phyloP scores from a whole-genome alignment of 2,113 vertebrate genomes.

The Eira barbara region DNA sequence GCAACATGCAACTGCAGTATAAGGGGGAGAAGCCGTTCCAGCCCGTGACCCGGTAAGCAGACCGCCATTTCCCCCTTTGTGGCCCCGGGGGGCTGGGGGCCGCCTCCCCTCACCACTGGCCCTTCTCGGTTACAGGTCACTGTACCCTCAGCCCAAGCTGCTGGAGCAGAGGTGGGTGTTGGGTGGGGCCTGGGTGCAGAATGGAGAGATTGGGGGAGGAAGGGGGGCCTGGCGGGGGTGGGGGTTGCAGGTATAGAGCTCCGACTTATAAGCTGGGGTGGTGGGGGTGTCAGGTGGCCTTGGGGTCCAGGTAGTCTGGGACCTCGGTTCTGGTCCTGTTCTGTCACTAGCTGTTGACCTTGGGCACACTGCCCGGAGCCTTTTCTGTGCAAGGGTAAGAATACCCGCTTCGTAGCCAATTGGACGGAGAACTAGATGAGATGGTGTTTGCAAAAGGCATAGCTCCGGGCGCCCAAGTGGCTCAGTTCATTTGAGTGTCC shows the following conservation, averaged over 20 bases:
- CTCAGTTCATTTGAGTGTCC: not conserved
- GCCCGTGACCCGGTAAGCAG: constrained; percentile 70
- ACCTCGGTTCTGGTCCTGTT: not conserved
- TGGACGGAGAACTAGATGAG: too few species aligned
- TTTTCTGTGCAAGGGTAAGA: not conserved
- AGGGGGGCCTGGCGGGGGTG: not conserved
- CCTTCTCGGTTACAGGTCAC: constrained; percentile 72
- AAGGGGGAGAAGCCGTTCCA: constrained; percentile 62
- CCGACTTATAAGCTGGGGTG: too few species aligned
- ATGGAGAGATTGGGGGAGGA: not conserved
- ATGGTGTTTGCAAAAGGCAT: not conserved
- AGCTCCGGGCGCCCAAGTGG: fast-evolving
- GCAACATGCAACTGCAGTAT: constrained; percentile 75
- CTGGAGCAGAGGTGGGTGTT: constrained; percentile 74
- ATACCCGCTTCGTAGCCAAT: not conserved
- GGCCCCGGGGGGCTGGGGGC: not conserved
- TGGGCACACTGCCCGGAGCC: not conserved
- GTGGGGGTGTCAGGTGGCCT: not conserved
- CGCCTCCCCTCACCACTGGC: constrained; percentile 31
- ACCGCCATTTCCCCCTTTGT: not conserved
- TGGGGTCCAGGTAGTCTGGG: not conserved
- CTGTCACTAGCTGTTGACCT: not conserved
- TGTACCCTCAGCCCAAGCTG: constrained; percentile 80
- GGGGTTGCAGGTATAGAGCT: not conserved
- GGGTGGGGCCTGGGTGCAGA: not conserved